A percentile compares a stretch with the other conserved stretches of the same genome.
phyloP scores from a whole-genome alignment of 2,888 invertebrate species.

The Apotomis turbidana region DNA sequence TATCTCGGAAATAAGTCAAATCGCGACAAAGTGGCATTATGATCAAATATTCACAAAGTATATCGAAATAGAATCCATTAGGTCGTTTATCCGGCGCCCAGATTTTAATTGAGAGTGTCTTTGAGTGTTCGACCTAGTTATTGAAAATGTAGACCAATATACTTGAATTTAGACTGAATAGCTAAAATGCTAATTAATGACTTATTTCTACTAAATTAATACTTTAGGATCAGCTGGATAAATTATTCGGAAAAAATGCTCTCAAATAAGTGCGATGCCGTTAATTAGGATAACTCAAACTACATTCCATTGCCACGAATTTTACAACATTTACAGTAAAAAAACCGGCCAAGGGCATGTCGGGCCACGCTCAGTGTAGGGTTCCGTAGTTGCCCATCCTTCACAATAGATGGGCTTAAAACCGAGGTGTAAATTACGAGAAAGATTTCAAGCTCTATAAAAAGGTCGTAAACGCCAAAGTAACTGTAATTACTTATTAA shows the following conservation, averaged over 20 bases:
- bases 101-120: conserved; percentile 3
- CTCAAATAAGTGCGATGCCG: no score
- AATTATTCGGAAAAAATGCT: not conserved
- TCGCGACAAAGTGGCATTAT: conserved; percentile 9
- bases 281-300: no score
- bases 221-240: not conserved
- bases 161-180: not conserved
- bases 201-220: not conserved
- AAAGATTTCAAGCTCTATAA: no score
- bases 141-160: conserved; percentile 8
- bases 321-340: no score
- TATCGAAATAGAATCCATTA: conserved; percentile 23
- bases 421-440: no score
- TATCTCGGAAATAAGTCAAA: conserved; percentile 2
- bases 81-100: conserved; percentile 1
- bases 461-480: no score
- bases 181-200: conserved; percentile 1
- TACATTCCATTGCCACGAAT: no score
- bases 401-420: no score
- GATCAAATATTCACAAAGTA: conserved; percentile 26
- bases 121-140: conserved; percentile 9
- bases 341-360: no score
- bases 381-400: no score
- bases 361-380: no score
- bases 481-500: no score